A percentile compares a stretch with the other conserved stretches of the same genome.
Evolutionary conservation across 2,797 vertebrate genomes (phyloP).

Genomic region (Pangasius sanitwongsei): DNA sequence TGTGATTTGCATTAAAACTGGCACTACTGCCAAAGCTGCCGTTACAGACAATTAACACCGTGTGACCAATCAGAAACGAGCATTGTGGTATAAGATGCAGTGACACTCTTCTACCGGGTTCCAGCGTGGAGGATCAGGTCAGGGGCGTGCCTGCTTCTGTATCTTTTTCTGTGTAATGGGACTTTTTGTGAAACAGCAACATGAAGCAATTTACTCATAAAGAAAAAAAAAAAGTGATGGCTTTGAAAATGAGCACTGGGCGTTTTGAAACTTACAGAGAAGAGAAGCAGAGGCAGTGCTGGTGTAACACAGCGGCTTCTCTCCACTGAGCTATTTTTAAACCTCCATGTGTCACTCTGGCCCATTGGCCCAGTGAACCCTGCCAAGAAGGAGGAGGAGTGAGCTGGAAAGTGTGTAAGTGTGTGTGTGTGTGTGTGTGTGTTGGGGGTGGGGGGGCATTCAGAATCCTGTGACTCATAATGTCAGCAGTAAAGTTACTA

Average conservation of each 20-base stretch:
- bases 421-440: conserved; percentile 10
- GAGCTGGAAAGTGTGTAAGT: conserved; percentile 21
- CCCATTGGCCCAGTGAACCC: conserved; percentile 60
- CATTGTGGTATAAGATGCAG: not conserved
- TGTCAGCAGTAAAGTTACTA: conserved; percentile 22
- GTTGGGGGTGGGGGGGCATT: not conserved
- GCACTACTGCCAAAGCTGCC: not conserved
- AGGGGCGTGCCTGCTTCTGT: not conserved
- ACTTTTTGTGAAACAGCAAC: not conserved
- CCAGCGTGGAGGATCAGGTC: not conserved
- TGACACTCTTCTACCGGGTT: not conserved
- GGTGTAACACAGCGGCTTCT: conserved; percentile 50
- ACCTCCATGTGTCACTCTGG: conserved; percentile 50
- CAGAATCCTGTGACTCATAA: conserved; percentile 36
- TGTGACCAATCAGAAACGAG: not conserved
- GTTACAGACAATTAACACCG: not conserved
- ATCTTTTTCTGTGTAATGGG: not conserved
- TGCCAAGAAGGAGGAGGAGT: conserved; percentile 52
- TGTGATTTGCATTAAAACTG: not conserved
- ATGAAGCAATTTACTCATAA: too few relatives aligned
- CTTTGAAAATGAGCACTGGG: not conserved
- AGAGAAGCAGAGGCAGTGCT: conserved; percentile 38
- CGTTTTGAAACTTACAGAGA: not conserved
- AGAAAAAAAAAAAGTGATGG: not conserved
- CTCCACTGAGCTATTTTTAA: conserved; percentile 56